phyloP scores from a whole-genome alignment of 2,888 invertebrate genomes.

The Parnassius orleans region DNA sequence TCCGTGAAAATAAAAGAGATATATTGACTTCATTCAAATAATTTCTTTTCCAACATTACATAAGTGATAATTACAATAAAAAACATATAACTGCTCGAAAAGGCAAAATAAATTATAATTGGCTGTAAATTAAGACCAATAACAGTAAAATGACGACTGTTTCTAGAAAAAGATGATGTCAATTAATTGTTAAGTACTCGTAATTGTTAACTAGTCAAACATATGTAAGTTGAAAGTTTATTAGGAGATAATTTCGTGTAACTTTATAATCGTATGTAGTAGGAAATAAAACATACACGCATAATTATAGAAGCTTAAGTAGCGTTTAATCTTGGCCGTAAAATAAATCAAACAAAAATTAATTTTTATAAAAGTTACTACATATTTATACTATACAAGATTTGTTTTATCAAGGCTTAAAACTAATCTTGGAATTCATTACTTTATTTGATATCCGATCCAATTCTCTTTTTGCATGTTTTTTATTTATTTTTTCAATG shows the following conservation, averaged over 20 bases:
- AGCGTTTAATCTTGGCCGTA: conserved; percentile 3
- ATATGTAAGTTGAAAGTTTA: no score
- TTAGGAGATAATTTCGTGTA: no score
- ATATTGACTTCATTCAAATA: conserved; percentile 2
- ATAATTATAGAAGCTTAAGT: conserved; percentile 1
- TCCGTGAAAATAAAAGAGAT: no score
- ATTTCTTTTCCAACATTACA: background rate
- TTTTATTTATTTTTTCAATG: background rate
- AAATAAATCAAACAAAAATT: background rate
- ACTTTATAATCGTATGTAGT: background rate
- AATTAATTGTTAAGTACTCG: background rate
- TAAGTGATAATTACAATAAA: conserved; percentile 14
- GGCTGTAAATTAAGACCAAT: background rate
- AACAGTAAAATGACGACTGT: background rate
- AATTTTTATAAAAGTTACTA: no score
- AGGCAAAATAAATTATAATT: conserved; percentile 13
- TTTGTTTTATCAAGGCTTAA: background rate
- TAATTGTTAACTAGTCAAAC: no score
- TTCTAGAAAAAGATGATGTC: background rate
- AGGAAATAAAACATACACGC: background rate
- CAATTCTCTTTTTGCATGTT: no score
- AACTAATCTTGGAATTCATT: background rate
- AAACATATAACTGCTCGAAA: conserved; percentile 3
- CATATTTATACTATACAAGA: no score
- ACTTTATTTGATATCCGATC: no score